These are phyloP conservation scores for Lethenteron camtschaticum DNA, from an alignment of 2,113 vertebrate genomes.

Conservation along the genomic window DNA sequence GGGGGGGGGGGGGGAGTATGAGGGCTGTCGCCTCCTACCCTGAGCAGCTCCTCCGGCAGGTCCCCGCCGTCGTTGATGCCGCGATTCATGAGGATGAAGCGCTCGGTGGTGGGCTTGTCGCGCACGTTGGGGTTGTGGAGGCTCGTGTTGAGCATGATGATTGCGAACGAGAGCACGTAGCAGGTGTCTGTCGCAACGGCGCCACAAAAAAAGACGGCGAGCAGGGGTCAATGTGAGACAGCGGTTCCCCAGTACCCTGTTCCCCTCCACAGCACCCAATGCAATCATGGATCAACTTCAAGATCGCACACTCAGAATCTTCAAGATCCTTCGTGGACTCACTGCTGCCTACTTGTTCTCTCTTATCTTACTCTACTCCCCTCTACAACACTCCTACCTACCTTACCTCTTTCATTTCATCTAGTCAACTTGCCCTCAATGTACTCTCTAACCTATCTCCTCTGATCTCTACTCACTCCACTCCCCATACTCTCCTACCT, in stretches of 20 bases:
- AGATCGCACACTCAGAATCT: no score
- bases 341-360: no score
- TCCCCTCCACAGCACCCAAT: not conserved
- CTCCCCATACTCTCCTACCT: no score
- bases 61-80: constrained; percentile 94
- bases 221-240: not conserved
- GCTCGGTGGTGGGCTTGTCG: constrained; percentile 78
- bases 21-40: constrained; percentile 28
- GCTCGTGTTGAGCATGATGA: constrained; percentile 97
- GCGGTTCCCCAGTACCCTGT: not conserved
- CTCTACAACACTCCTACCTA: no score
- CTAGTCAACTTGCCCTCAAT: no score
- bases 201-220: constrained; percentile 8
- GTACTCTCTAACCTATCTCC: no score
- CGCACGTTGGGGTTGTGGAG: constrained; percentile 88
- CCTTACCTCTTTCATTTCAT: no score
- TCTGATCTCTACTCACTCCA: no score
- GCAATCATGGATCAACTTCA: no score
- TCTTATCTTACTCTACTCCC: no score
- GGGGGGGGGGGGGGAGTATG: no score
- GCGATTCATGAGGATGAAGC: constrained; percentile 93
- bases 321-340: no score
- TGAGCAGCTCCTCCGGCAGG: constrained; percentile 74
- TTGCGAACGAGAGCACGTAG: constrained; percentile 79
- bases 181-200: constrained; percentile 46